Percentiles rank a stretch among this genome's conserved stretches.
phyloP scores from a whole-genome alignment of 2,888 invertebrate species.

The Cylindroiulus punctatus region DNA sequence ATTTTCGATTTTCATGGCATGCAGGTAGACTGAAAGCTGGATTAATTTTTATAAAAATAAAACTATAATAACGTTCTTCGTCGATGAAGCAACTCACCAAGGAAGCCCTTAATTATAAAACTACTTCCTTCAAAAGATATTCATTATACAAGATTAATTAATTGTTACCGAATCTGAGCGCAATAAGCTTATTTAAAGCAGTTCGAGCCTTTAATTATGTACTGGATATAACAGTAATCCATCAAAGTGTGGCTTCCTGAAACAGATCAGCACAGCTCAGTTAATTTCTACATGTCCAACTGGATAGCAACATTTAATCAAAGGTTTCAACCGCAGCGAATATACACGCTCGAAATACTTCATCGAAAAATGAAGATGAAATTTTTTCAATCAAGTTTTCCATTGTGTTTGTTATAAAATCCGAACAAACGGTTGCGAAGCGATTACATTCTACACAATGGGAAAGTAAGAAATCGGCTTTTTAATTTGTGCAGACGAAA shows the following conservation, averaged over 20 bases:
- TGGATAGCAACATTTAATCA: not conserved
- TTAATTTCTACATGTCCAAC: not conserved
- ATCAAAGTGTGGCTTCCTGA: not conserved
- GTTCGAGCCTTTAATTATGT: conserved; percentile 4
- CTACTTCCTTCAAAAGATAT: not conserved
- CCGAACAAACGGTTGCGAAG: not conserved
- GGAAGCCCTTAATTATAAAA: not conserved
- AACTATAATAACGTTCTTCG: not conserved
- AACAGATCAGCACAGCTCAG: not conserved
- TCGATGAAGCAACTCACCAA: not conserved
- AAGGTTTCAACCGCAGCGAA: not conserved
- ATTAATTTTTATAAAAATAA: not conserved
- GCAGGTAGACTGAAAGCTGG: not conserved
- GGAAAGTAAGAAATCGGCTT: not conserved
- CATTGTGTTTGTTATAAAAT: not conserved
- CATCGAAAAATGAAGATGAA: conserved; percentile 14
- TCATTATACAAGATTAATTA: conserved; percentile 35
- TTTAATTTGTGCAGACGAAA: not conserved
- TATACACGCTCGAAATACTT: too few species aligned
- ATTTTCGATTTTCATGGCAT: not conserved
- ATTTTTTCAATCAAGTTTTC: conserved; percentile 24
- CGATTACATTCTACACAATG: conserved; percentile 12
- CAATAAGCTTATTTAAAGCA: conserved; percentile 33
- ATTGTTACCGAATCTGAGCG: not conserved
- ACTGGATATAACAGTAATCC: not conserved